A percentile compares a stretch with the other conserved stretches of the same genome.
Conservation (phyloP, 2,797 vertebrate species). For the Mus spretus region DNA sequence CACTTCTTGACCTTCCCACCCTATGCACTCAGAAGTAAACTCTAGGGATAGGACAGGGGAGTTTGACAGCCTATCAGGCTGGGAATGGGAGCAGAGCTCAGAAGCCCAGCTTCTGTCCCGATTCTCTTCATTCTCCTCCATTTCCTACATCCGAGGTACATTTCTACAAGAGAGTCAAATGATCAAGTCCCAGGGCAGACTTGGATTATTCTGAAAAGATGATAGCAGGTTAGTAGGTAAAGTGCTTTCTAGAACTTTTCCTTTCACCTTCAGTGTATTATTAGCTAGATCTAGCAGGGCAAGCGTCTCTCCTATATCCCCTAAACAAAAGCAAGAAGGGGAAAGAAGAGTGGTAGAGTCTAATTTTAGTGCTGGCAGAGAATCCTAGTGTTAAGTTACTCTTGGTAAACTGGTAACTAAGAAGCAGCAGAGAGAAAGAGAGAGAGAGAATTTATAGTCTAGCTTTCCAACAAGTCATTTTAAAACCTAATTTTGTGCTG, state of each 20-base stretch:
- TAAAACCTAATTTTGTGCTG: conserved; percentile 61
- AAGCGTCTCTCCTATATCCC: conserved; percentile 40
- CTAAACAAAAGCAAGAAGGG: conserved; percentile 75
- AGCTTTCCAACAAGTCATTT: conserved; percentile 59
- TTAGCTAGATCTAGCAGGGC: conserved; percentile 27
- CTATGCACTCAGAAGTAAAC: conserved; percentile 48
- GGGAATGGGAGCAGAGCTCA: neutral
- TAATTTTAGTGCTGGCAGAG: conserved; percentile 82
- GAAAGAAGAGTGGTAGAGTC: conserved; percentile 61
- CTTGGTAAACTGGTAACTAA: conserved; percentile 77
- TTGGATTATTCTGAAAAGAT: conserved; percentile 51
- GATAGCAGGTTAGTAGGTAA: conserved; percentile 26
- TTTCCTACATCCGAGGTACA: neutral
- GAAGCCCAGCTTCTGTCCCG: conserved; percentile 14
- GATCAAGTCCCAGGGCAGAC: conserved; percentile 50
- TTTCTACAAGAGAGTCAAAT: conserved; percentile 59
- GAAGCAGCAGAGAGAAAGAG: conserved; percentile 69
- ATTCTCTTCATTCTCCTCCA: conserved; percentile 28
- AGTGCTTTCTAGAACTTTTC: conserved; percentile 62
- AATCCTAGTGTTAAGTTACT: conserved; percentile 79
- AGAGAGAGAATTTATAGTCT: conserved; percentile 68
- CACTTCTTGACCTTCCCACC: conserved; percentile 40
- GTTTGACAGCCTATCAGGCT: conserved; percentile 20
- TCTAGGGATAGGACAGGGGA: conserved; percentile 41
- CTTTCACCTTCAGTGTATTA: conserved; percentile 38